These are phyloP conservation scores for Acanthisitta chloris DNA, from an alignment of 2,113 vertebrate species.

Conservation along the genomic window DNA sequence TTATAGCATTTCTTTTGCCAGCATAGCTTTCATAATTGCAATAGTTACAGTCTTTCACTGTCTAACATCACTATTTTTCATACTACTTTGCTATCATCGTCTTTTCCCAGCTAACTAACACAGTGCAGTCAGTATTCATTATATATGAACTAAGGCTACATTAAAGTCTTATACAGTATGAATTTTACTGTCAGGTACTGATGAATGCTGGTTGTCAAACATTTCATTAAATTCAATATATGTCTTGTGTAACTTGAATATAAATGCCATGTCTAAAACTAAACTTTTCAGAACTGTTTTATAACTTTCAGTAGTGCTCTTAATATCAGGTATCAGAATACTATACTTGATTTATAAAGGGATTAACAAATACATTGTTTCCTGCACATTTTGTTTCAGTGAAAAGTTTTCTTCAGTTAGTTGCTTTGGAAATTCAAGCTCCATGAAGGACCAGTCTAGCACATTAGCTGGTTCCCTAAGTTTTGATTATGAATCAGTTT, in stretches of 20 bases:
- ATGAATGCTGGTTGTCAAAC: constrained; percentile 40
- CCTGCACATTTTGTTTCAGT: neutral
- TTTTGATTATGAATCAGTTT: neutral
- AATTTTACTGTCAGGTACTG: constrained; percentile 37
- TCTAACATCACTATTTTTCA: neutral
- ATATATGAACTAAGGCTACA: neutral
- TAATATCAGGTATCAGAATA: neutral
- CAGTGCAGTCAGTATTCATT: constrained; percentile 17
- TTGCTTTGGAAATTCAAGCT: neutral
- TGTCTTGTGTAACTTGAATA: neutral
- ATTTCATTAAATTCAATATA: constrained; percentile 21
- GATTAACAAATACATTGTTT: neutral
- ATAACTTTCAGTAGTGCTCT: neutral
- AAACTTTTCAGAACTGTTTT: constrained; percentile 28
- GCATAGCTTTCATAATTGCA: neutral
- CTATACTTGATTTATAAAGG: neutral
- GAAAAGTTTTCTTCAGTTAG: neutral
- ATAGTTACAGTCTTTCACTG: neutral
- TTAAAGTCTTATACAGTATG: neutral
- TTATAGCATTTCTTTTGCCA: neutral
- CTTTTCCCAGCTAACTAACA: neutral
- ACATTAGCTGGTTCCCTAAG: neutral
- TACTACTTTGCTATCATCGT: neutral
- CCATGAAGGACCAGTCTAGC: neutral
- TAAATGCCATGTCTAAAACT: neutral